These are phyloP conservation scores for Caenorhabditis auriculariae DNA, from an alignment of 2,888 invertebrate species.

Conservation along the genomic window DNA sequence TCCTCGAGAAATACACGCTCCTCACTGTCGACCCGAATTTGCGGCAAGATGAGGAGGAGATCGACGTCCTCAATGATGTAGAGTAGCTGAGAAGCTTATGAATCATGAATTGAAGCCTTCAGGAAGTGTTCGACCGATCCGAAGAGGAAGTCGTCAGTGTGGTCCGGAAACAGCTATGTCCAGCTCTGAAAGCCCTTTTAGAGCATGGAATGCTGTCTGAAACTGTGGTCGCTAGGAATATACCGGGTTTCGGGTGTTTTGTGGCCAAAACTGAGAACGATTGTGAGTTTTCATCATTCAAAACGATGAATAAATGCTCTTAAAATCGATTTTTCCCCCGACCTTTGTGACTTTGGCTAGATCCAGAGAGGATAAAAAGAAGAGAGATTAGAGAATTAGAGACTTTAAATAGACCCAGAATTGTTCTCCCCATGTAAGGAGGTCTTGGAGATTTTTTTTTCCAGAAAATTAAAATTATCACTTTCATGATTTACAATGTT, in stretches of 20 bases:
- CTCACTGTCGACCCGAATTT: slow-evolving; percentile 45
- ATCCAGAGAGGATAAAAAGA: too few species aligned
- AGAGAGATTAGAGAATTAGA: too few species aligned
- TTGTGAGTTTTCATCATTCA: slow-evolving; percentile 6
- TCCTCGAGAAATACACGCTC: slow-evolving; percentile 63
- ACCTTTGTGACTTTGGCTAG: too few species aligned
- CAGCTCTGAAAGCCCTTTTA: slow-evolving; percentile 86
- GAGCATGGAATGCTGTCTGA: slow-evolving; percentile 80
- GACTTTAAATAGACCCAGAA: too few species aligned
- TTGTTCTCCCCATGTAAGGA: too few species aligned
- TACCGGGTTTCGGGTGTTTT: slow-evolving; percentile 49
- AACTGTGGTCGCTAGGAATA: slow-evolving; percentile 18
- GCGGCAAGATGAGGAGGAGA: slow-evolving; percentile 20
- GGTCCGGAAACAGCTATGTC: slow-evolving; percentile 86
- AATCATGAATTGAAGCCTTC: slow-evolving; percentile 1
- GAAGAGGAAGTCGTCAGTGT: slow-evolving; percentile 83
- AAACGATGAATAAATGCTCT: too few species aligned
- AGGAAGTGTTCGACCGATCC: slow-evolving; percentile 64
- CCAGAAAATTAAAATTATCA: too few species aligned
- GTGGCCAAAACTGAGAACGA: slow-evolving; percentile 9
- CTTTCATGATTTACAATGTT: too few species aligned
- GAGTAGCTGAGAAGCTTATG: slow-evolving; percentile 1
- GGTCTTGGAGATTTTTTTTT: too few species aligned
- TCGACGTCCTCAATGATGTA: slow-evolving; percentile 37
- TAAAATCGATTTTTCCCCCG: too few species aligned